Evolutionary conservation across 2,113 vertebrate genomes (phyloP).

Genomic region (Polypterus bichir): DNA sequence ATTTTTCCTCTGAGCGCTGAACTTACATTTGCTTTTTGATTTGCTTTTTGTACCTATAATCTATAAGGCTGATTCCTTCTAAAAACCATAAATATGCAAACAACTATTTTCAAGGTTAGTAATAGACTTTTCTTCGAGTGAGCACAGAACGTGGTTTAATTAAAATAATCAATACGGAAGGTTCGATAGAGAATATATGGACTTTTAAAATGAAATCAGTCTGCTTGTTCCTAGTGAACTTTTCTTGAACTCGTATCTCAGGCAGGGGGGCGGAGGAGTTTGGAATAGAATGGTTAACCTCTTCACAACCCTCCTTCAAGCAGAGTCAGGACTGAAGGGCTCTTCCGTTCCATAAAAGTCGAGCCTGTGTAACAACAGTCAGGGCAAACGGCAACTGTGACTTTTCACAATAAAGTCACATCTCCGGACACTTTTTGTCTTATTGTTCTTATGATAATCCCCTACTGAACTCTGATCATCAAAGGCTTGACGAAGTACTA

Average conservation of each 20-base stretch:
- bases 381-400: conserved; percentile 15
- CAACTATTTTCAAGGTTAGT: too few species aligned
- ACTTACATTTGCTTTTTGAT: too few species aligned
- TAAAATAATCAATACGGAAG: too few species aligned
- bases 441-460: conserved; percentile 18
- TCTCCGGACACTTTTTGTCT: conserved; percentile 14
- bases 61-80: too few species aligned
- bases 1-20: too few species aligned
- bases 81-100: too few species aligned
- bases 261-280: conserved; percentile 5
- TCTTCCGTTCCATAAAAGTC: conserved; percentile 18
- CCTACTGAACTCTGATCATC: conserved; percentile 12
- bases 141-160: too few species aligned
- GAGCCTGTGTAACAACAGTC: conserved; percentile 15
- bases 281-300: conserved; percentile 7
- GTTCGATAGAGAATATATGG: too few species aligned
- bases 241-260: conserved; percentile 13
- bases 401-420: conserved; percentile 11
- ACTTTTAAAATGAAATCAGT: neutral
- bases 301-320: conserved; percentile 11
- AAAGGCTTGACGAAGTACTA: conserved; percentile 11
- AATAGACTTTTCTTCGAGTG: too few species aligned
- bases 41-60: too few species aligned
- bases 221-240: conserved; percentile 14
- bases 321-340: conserved; percentile 12